Base-by-base conservation (phyloP, 2,113 vertebrate species). In the Talpa occidentalis region DNA sequence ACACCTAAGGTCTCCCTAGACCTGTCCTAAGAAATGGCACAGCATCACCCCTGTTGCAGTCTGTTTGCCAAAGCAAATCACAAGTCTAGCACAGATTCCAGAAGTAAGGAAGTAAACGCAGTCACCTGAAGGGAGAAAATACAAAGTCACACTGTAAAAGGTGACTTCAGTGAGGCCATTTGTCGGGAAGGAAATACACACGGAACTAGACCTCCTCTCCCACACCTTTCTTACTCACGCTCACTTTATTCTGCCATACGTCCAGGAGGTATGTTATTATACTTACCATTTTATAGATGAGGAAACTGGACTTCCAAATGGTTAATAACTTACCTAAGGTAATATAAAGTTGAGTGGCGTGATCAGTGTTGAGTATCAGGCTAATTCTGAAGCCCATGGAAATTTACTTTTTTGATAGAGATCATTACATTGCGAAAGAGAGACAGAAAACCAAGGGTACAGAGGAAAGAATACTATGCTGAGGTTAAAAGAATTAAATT, bases 321-420 rank as follows among this genome's bases (percentile, higher is more conserved):
- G 52, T 90, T 90, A 79, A 59, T 69, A 69, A 91, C 37, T 67
- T 67, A 60, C 32, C 67, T n/a, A 74, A 47, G 10, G 28, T 80
- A 49, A 74, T 47, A 67, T 67, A 35, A 16, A 59, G 32, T 28
- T 28, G n/a, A 49, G 40, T 9, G 30, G 28, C 16, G 9, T 40
- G 56, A 16, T 44, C 69, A 72, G 49, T 67, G 47, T 84, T 87
- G 49, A 72, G 60, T 32, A n/a, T 83, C 70, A 92, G 24, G 70
- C 26, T 62, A 47, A 90, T 59, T 85, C 44, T 44, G 79, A 94
- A 88, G 22, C 10, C 17, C 56, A 12, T 4, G 12, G 15, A 92
- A 70, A 84, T 82, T 70, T 52, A 64, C n/a, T n/a, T 88, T 91
- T 70, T 52, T 80, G 28, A 72, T 56, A 91, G n/a, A 77, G 10